These are phyloP conservation scores for Neodiprion virginianus DNA, from an alignment of 1,140 invertebrate genomes.

Conservation along the genomic window DNA sequence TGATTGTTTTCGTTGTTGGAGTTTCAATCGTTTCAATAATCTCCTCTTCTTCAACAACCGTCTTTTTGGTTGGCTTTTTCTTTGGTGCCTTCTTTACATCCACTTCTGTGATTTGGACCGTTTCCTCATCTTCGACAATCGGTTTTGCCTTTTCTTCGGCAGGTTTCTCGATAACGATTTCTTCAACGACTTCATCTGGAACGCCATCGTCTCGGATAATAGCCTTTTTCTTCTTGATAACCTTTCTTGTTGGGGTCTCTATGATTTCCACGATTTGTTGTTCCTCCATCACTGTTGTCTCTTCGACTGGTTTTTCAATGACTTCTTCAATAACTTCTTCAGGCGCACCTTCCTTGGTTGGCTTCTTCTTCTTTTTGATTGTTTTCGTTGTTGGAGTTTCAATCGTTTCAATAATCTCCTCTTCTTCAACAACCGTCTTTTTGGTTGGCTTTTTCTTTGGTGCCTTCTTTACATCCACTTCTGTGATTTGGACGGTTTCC, in stretches of 20 bases:
- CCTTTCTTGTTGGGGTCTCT: conserved; percentile 23
- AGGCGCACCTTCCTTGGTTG: conserved; percentile 32
- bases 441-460: conserved; percentile 9
- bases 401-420: conserved; percentile 39
- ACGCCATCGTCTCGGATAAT: conserved; percentile 33
- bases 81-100: conserved; percentile 18
- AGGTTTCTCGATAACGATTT: conserved; percentile 37
- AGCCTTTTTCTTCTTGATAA: conserved; percentile 27
- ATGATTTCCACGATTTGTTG: conserved; percentile 27
- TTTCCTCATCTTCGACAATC: conserved; percentile 31
- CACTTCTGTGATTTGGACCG: conserved; percentile 24
- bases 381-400: conserved; percentile 43
- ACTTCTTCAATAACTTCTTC: conserved; percentile 31
- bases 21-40: conserved; percentile 36
- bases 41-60: conserved; percentile 26
- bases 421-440: conserved; percentile 25
- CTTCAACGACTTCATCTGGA: conserved; percentile 31
- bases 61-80: conserved; percentile 18
- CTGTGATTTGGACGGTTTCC: conserved; percentile 31
- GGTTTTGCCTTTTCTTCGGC: conserved; percentile 37
- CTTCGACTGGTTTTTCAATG: conserved; percentile 23
- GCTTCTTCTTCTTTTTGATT: conserved; percentile 43
- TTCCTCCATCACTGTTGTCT: conserved; percentile 27
- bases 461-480: conserved; percentile 18
- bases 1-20: conserved; percentile 36